These are phyloP conservation scores for Epistrophella euchroma DNA, from an alignment of 2,888 invertebrate species.

Conservation along the genomic window DNA sequence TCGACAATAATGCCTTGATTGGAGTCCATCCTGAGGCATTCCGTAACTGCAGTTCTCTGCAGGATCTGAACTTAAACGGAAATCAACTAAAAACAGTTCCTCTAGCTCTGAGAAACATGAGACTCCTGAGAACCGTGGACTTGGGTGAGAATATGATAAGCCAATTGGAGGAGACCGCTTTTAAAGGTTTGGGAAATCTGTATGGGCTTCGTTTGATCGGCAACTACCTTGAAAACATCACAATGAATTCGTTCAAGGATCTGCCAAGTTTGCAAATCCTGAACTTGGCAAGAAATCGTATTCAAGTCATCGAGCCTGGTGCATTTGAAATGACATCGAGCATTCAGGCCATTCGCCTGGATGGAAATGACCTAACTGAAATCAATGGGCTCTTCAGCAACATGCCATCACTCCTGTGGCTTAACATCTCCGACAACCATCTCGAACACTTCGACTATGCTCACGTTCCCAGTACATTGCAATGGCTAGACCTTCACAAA, in stretches of 20 bases:
- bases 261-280: constrained; percentile 92
- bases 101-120: constrained; percentile 92
- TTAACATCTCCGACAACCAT: constrained; percentile 96
- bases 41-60: constrained; percentile 94
- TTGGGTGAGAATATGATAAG: constrained; percentile 95
- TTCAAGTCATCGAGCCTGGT: constrained; percentile 90
- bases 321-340: constrained; percentile 92
- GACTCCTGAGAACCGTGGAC: constrained; percentile 93
- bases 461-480: constrained; percentile 91
- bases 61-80: constrained; percentile 95
- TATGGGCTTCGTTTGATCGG: constrained; percentile 95
- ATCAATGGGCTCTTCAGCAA: constrained; percentile 93
- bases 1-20: constrained; percentile 93
- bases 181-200: constrained; percentile 93
- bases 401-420: constrained; percentile 92
- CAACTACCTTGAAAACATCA: constrained; percentile 93
- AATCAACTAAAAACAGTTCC: constrained; percentile 93
- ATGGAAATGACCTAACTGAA: constrained; percentile 92
- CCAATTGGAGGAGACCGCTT: constrained; percentile 91
- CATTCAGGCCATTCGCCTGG: constrained; percentile 93
- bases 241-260: constrained; percentile 91
- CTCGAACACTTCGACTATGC: constrained; percentile 95
- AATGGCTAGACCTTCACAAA: constrained; percentile 95
- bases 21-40: constrained; percentile 95
- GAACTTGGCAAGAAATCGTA: constrained; percentile 94